These are phyloP conservation scores for Hemibagrus guttatus DNA, from an alignment of 2,797 vertebrate genomes.

Conservation along the genomic window DNA sequence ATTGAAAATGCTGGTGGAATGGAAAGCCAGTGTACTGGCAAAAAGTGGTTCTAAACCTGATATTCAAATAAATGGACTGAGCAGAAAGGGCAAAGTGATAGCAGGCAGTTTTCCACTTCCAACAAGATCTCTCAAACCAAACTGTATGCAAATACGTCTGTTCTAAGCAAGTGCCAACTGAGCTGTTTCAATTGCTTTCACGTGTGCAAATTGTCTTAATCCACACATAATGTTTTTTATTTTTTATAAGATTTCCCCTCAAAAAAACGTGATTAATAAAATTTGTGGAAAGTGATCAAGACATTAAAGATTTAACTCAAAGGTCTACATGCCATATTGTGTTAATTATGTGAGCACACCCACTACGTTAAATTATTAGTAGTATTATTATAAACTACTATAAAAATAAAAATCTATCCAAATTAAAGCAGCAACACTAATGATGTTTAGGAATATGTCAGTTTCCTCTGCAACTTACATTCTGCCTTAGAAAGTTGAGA, in stretches of 20 bases:
- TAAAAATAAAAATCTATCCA: neutral
- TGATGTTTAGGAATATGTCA: neutral
- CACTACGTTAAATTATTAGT: neutral
- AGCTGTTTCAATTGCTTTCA: neutral
- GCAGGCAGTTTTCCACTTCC: neutral
- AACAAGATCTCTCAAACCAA: neutral
- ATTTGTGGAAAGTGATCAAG: neutral
- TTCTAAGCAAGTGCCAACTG: neutral
- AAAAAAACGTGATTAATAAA: neutral
- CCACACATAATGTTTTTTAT: neutral
- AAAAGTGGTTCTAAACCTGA: neutral
- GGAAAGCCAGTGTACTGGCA: no score
- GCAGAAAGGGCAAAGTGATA: neutral
- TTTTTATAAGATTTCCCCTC: neutral
- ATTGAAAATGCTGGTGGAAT: no score
- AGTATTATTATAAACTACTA: neutral
- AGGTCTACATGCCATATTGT: neutral
- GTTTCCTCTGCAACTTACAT: conserved; percentile 69
- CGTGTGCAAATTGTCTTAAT: neutral
- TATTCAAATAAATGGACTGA: neutral
- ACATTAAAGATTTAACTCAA: neutral
- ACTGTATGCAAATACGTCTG: neutral
- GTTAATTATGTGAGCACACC: neutral
- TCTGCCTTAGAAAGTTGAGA: conserved; percentile 90
- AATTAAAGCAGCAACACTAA: neutral